Base-by-base conservation (phyloP, 2,113 vertebrate genomes). In the Plecotus auritus region DNA sequence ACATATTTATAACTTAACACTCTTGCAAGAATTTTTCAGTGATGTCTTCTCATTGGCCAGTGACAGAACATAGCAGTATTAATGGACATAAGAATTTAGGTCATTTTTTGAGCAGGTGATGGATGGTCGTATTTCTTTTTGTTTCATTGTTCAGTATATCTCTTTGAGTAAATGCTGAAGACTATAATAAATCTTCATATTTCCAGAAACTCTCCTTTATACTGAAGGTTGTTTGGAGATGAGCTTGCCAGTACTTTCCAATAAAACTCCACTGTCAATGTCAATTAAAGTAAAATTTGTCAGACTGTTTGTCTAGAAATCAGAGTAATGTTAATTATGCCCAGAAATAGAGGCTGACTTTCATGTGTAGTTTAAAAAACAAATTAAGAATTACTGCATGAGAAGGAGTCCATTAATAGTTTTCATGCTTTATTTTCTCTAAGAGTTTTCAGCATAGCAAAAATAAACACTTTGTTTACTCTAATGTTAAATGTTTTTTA, bases 141-240 rank as follows among this genome's bases (percentile, higher is more conserved):
- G 91, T 93, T 97, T 97, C 96, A 95, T 94, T 97, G 91, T 94
- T 98, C 56, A 82, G 45, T 66, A 56, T 97, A 85, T 96, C 91
- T 97, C 56, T 97, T 95, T 97, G 88, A 97, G 94, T 84, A 97
- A 97, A 96, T 97, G 89, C 54, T 83, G 67, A 97, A 96, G 70
- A 95, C 73, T 18, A 14, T 96, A 98, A 98, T 98, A 98, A 98
- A 97, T 98, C 97, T 56, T 87, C 80, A 93, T 96, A 96, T 96
- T 98, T 98, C 16, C 76, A 96, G 72, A 97, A 93, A 40, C n/a
- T 95, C 47, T 97, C 17, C 59, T 82, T 95, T 92, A 88, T 40
- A 85, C 17, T 93, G 95, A 98, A 98, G 90, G 90, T 97, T 95
- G 72, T 97, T 97, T 96, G 35, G n/a, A 83, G 91, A 95, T 83